Percentiles rank a stretch among this genome's conserved stretches.
Conservation (phyloP, 2,113 vertebrate species). For the Albula goreensis region DNA sequence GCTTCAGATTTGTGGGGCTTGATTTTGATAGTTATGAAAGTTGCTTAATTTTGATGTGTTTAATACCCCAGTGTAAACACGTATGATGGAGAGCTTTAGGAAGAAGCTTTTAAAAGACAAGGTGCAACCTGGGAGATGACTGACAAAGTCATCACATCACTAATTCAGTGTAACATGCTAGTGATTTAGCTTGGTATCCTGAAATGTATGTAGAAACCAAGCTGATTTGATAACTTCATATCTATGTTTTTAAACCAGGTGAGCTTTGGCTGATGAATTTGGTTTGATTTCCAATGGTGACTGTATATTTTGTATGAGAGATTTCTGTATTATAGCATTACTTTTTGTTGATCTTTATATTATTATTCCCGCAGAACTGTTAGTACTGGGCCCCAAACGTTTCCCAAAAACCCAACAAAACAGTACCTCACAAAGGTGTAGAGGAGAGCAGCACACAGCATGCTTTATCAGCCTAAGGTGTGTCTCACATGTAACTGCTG, state of each 20-base stretch:
- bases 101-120: background rate
- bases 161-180: background rate
- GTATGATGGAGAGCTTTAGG: background rate
- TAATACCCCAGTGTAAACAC: background rate
- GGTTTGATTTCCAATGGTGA: background rate
- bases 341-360: too few relatives aligned
- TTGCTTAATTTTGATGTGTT: background rate
- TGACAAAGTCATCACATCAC: background rate
- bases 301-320: too few relatives aligned
- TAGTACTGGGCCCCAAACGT: too few relatives aligned
- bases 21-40: background rate
- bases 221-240: background rate
- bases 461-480: too few relatives aligned
- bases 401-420: too few relatives aligned
- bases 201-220: background rate
- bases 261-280: background rate
- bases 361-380: too few relatives aligned
- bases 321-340: too few relatives aligned
- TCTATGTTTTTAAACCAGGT: background rate
- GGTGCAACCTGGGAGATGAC: background rate
- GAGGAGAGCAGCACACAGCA: too few relatives aligned
- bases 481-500: too few relatives aligned
- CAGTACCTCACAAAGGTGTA: too few relatives aligned
- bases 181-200: background rate
- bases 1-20: constrained; percentile 8